phyloP scores from a whole-genome alignment of 2,888 invertebrate species.

The Eupeodes latifasciatus region DNA sequence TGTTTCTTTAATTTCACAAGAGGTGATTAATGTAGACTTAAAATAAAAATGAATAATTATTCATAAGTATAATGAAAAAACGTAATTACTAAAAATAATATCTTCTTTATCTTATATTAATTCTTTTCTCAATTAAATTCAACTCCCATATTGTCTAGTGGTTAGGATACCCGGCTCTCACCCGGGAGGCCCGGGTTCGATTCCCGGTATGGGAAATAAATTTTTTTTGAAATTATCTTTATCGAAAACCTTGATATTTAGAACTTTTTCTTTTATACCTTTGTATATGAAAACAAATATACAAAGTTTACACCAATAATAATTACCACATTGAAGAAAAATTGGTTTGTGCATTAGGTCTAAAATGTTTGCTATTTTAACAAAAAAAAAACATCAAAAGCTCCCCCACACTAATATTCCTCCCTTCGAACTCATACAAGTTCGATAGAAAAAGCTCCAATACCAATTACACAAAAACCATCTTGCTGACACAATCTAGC shows the following conservation, averaged over 20 bases:
- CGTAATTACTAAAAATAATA: too few relatives aligned
- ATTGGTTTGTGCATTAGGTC: constrained; percentile 37
- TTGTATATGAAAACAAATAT: too few relatives aligned
- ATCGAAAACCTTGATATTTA: neutral
- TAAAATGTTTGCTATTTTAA: neutral
- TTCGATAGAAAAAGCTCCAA: constrained; percentile 51
- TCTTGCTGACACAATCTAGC: constrained; percentile 56
- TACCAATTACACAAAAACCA: neutral
- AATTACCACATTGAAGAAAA: neutral
- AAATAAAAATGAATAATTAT: too few relatives aligned
- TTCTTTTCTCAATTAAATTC: neutral
- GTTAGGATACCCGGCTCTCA: constrained; percentile 75
- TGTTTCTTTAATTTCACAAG: too few relatives aligned
- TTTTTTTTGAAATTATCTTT: constrained; percentile 23
- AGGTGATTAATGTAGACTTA: too few relatives aligned
- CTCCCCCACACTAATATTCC: neutral
- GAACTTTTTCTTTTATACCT: neutral
- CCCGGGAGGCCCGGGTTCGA: constrained; percentile 76
- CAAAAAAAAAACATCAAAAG: constrained; percentile 17
- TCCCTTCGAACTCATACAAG: constrained; percentile 45
- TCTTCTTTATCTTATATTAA: neutral
- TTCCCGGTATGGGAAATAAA: constrained; percentile 71
- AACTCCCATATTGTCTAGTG: constrained; percentile 74
- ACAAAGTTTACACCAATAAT: neutral
- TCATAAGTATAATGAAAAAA: too few relatives aligned